Evolutionary conservation across 2,888 invertebrate species (phyloP).

Genomic region (Brachynemurus nebulosus): DNA sequence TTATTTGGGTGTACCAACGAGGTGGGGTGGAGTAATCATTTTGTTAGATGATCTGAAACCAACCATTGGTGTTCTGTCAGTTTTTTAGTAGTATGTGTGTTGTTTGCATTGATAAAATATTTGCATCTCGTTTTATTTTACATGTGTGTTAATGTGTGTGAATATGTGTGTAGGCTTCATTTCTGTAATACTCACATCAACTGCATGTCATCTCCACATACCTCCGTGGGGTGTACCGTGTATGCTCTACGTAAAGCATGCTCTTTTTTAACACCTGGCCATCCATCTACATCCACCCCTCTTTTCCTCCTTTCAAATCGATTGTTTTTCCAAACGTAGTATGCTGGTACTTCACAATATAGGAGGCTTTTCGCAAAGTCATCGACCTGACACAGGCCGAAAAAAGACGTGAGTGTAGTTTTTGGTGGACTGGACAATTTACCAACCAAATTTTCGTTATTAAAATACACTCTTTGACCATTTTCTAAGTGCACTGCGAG

Average conservation of each 20-base stretch:
- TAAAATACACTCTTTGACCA: conserved; percentile 15
- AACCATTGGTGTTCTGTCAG: too few species aligned
- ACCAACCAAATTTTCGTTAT: conserved; percentile 13
- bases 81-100: too few species aligned
- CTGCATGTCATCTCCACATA: too few species aligned
- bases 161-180: too few species aligned
- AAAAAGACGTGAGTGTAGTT: conserved; percentile 25
- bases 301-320: conserved; percentile 15
- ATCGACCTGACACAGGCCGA: conserved; percentile 24
- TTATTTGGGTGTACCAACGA: conserved; percentile 14
- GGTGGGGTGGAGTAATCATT: too few species aligned
- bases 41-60: too few species aligned
- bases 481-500: conserved; percentile 5
- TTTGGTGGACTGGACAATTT: conserved; percentile 13
- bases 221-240: conserved; percentile 20
- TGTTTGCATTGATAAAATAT: too few species aligned
- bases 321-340: conserved; percentile 15
- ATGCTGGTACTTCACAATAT: conserved; percentile 20
- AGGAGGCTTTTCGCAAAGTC: conserved; percentile 20
- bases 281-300: conserved; percentile 11
- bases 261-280: conserved; percentile 9
- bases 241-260: conserved; percentile 13
- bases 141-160: too few species aligned
- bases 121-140: too few species aligned
- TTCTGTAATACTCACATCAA: too few species aligned